These are phyloP conservation scores for Tupaia chinensis DNA, from an alignment of 2,113 vertebrate species.

Conservation along the genomic window DNA sequence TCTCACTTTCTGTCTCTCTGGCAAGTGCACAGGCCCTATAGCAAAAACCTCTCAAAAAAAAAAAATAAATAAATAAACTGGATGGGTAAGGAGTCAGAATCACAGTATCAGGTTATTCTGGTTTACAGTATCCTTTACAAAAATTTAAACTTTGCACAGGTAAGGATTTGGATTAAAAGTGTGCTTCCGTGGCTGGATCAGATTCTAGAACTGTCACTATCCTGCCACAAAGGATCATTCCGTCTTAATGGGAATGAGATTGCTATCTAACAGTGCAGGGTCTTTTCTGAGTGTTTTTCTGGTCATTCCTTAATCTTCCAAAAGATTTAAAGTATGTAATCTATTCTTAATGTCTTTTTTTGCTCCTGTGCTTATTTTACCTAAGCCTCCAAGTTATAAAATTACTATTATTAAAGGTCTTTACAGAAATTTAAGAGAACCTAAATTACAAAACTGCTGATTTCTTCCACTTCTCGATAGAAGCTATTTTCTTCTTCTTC, in stretches of 20 bases:
- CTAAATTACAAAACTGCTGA: accelerated
- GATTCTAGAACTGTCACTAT: background rate
- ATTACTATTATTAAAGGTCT: background rate
- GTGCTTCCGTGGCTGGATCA: background rate
- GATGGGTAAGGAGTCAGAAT: background rate
- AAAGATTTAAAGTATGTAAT: background rate
- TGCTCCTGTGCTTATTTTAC: background rate
- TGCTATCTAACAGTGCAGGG: background rate
- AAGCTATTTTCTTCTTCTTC: background rate
- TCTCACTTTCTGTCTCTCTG: too few species aligned
- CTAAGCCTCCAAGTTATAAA: background rate
- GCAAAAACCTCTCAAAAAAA: too few species aligned
- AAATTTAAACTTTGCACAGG: background rate
- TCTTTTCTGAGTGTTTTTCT: background rate
- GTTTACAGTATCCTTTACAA: background rate
- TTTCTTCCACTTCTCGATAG: background rate
- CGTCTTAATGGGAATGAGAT: background rate
- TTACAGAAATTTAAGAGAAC: background rate
- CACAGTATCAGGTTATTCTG: background rate
- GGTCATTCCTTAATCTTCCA: background rate
- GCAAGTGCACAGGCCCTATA: too few species aligned
- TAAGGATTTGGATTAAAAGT: background rate
- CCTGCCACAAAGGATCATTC: too few species aligned
- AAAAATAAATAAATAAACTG: background rate
- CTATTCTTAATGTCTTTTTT: background rate